Base-by-base conservation (phyloP, 1,140 invertebrate genomes). In the Macrosteles quadrilineatus region DNA sequence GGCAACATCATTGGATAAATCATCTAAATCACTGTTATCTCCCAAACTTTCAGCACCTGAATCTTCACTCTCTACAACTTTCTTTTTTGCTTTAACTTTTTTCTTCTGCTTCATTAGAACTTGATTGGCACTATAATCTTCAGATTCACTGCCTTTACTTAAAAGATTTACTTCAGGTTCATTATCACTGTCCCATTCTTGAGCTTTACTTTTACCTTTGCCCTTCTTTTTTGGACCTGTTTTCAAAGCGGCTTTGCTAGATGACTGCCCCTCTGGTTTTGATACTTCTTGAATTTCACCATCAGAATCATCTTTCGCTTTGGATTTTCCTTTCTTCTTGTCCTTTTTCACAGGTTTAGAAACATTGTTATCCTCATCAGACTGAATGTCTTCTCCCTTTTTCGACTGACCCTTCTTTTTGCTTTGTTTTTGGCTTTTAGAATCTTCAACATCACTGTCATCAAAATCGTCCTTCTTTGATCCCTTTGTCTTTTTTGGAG, bases 21-120 rank as follows among this genome's bases (percentile, higher is more conserved):
- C 81, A 78, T 75, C 45, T 29, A 59, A 62, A 68, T 76, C 81
- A 79, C 74, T 76, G 79, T 81, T 73, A 75, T 80, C 74, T 75
- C 73, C 36, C 43, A 67, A 64, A 50, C 74, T 70, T 29, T 72
- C 70, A 47, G 72, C 64, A 45, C 70, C 69, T 50, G 31, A 55
- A 63, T 72, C 64, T 21, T 72, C 70, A 14, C 12, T 36, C 40
- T 71, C 30, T 2, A 29, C 47, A 57, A 67, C 53, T 40, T 50
- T 29, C 29, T 53, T 50, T n/a, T 25, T 45, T 27, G 40, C 64
- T 27, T 23, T 11, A 45, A 45, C 47, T 45, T 45, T 32, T 57
- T 69, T 69, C 14, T 70, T 72, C 23, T 68, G 57, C 21, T 67
- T 72, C 43, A 17, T 19, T 2, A 27, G 30, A 32, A 23, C 17